Evolutionary conservation across 2,113 vertebrate genomes (phyloP), one percentile per base, ranked within the genome.

Genomic region (Macaca nemestrina): DNA sequence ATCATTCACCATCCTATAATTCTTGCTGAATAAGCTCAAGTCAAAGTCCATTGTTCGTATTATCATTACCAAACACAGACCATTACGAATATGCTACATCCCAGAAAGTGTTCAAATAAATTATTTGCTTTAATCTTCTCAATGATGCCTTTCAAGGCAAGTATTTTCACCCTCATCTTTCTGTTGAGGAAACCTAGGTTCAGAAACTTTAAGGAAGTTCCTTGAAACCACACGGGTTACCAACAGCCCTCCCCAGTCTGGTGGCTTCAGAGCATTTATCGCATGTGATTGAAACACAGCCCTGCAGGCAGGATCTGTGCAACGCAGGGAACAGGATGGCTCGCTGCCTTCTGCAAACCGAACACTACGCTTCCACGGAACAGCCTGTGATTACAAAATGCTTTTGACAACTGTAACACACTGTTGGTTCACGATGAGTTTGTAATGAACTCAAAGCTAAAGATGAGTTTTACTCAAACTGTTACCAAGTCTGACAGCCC

Each of bases 131-230:
- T 79, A 68, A 52, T 93, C 32, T n/a, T 92, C 40, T 59, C 45
- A 86, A 43, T 17, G 32, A 90, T 23, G 32, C 3, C 64, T 50
- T 75, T 79, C 5, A 5, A 79, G 55, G 38, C 43, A 81, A 92
- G 27, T 67, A 90, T 52, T 75, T 88, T 64, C 43, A 94, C 10
- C 7, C 10, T 23, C 17, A 85, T 9, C 90, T 96, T 88, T 75
- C 90, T 86, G 68, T 52, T 75, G 5, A 93, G 92, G 38, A 86
- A 72, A 83, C 7, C 2, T 7, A 96, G 0, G 48, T 97, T 90
- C 35, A 17, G 40, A 97, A 84, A 55, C 16, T 50, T 40, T 82
- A 98, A 93, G 96, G 45, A 97, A 20, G 57, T 95, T 96, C 76
- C 61, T 22, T 0, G 7, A 1, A 3, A 81, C 88, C 90, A 91